Percentiles rank a stretch among this genome's conserved stretches.
Evolutionary conservation across 1,140 invertebrate genomes (phyloP).

Genomic region (Scaptodrosophila lebanonensis): DNA sequence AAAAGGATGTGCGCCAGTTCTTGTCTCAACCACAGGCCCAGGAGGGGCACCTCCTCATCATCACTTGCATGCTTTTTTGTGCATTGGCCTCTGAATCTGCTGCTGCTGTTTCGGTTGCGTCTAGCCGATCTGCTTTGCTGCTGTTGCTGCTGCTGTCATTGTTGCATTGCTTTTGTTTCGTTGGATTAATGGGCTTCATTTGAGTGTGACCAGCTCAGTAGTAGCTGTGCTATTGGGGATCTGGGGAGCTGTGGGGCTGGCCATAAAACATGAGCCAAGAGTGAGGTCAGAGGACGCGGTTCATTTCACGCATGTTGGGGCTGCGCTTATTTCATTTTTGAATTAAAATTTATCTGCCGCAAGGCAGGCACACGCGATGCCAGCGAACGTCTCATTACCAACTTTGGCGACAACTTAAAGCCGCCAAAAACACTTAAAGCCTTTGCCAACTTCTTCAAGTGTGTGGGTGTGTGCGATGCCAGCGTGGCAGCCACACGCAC

Average conservation of each 20-base stretch:
- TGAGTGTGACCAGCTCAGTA: slow-evolving; percentile 47
- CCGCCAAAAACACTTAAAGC: slow-evolving; percentile 16
- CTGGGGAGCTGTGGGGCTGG: slow-evolving; percentile 21
- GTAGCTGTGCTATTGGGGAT: not conserved
- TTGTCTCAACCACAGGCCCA: no score
- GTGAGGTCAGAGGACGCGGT: slow-evolving; percentile 19
- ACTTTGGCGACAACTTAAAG: slow-evolving; percentile 58
- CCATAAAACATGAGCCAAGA: slow-evolving; percentile 34
- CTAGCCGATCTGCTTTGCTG: slow-evolving; percentile 1
- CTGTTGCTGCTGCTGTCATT: slow-evolving; percentile 20
- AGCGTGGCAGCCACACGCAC: slow-evolving; percentile 28
- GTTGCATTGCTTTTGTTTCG: no score
- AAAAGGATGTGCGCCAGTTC: slow-evolving; percentile 19
- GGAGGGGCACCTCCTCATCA: no score
- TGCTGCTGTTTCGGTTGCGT: no score
- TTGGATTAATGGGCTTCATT: slow-evolving; percentile 70
- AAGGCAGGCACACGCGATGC: no score
- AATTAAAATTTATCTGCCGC: no score
- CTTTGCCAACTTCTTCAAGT: no score
- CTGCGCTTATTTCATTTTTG: slow-evolving; percentile 22
- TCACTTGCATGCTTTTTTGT: no score
- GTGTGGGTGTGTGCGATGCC: no score
- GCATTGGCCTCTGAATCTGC: no score
- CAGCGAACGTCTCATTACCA: not conserved
- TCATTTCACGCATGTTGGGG: slow-evolving; percentile 45